A percentile compares a stretch with the other conserved stretches of the same genome.
Conservation (phyloP, 2,113 vertebrate species). For the Takifugu bimaculatus region DNA sequence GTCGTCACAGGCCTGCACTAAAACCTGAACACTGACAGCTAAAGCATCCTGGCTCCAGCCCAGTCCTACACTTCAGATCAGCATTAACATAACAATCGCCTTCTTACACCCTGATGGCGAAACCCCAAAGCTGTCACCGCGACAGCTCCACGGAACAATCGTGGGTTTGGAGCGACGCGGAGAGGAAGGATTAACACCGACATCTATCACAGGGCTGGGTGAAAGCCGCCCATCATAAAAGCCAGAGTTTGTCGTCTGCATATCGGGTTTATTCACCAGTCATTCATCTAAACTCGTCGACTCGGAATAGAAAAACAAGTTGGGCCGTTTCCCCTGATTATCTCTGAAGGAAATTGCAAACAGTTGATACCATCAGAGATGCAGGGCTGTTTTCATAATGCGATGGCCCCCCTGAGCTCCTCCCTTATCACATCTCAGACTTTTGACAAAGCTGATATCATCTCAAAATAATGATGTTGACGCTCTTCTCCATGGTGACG, state of each 20-base stretch:
- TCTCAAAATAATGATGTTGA: constrained; percentile 38
- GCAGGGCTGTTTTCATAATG: constrained; percentile 25
- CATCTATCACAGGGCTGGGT: not conserved
- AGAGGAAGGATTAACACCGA: constrained; percentile 7
- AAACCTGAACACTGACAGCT: not conserved
- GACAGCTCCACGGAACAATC: constrained; percentile 9
- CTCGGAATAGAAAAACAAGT: not conserved
- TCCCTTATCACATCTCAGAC: constrained; percentile 34
- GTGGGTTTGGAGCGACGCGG: not conserved
- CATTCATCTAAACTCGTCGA: not conserved
- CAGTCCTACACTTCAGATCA: constrained; percentile 1
- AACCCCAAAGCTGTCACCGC: constrained; percentile 13
- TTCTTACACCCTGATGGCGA: constrained; percentile 8
- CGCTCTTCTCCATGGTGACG: constrained; percentile 20
- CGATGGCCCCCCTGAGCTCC: constrained; percentile 19
- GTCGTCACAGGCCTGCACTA: too few relatives aligned
- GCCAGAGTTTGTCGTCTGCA: not conserved
- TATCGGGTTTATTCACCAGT: not conserved
- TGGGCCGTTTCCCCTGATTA: constrained; percentile 3
- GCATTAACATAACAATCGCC: constrained; percentile 11
- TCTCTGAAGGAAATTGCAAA: constrained; percentile 8
- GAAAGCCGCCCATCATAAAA: not conserved
- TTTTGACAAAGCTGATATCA: constrained; percentile 25
- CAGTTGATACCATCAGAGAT: constrained; percentile 28
- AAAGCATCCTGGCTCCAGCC: not conserved